Evolutionary conservation across 2,113 vertebrate genomes (phyloP).

Genomic region (Campylorhamphus procurvoides): DNA sequence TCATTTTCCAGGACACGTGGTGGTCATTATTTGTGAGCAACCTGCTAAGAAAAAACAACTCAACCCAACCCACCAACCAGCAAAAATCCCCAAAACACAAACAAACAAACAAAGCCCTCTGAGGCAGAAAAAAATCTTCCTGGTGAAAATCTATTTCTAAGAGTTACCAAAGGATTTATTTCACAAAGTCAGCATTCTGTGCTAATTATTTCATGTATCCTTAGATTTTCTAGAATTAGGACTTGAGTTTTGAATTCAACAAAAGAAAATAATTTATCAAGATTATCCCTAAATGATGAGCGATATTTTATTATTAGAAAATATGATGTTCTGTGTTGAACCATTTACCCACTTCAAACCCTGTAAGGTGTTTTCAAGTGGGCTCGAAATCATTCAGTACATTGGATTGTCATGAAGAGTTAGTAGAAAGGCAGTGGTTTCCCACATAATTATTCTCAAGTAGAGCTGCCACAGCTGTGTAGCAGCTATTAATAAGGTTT

Average conservation of each 20-base stretch:
- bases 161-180: neutral
- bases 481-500: neutral
- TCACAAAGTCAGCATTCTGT: neutral
- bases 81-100: neutral
- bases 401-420: neutral
- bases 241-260: neutral
- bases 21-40: neutral
- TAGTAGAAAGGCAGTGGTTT: neutral
- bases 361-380: neutral
- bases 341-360: neutral
- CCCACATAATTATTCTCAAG: neutral
- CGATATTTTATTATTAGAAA: neutral
- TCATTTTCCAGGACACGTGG: neutral
- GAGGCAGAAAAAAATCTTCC: neutral
- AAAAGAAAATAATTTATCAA: neutral
- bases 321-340: neutral
- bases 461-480: neutral
- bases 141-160: neutral
- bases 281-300: neutral
- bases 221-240: neutral
- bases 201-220: neutral
- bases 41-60: neutral
- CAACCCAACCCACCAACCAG: neutral
- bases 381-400: neutral
- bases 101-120: neutral